Conservation (phyloP, 2,888 invertebrate species). For the Fragum fragum region DNA sequence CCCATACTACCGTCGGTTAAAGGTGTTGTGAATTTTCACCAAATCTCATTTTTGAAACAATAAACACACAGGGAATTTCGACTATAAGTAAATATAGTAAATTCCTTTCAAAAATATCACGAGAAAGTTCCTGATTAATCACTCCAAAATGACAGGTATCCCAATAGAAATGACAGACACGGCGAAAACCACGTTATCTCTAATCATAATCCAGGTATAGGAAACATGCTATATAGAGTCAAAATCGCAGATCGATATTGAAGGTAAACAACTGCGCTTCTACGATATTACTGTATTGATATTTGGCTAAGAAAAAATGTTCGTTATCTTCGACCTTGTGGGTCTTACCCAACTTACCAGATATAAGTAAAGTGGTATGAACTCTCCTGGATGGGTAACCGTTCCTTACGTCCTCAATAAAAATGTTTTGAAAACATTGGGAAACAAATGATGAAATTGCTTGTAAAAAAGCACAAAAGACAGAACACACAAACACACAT, state of each 20-base stretch:
- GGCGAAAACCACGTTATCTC: background rate
- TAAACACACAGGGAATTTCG: too few relatives aligned
- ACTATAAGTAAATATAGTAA: background rate
- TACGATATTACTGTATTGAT: too few relatives aligned
- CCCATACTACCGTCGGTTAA: too few relatives aligned
- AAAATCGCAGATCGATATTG: background rate
- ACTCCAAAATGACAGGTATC: background rate
- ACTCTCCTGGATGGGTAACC: too few relatives aligned
- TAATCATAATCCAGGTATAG: constrained; percentile 1
- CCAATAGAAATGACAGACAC: background rate
- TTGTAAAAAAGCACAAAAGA: too few relatives aligned
- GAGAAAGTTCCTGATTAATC: background rate
- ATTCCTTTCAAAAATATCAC: background rate
- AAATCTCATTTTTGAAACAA: too few relatives aligned
- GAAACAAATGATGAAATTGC: too few relatives aligned
- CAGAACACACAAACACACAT: too few relatives aligned
- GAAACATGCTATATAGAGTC: constrained; percentile 3
- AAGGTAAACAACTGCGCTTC: background rate
- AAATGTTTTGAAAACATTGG: too few relatives aligned
- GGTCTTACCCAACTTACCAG: background rate
- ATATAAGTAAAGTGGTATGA: too few relatives aligned
- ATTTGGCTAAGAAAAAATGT: too few relatives aligned
- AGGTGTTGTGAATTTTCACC: too few relatives aligned
- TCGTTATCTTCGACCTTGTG: background rate
- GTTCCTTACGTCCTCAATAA: background rate